Evolutionary conservation across 2,888 invertebrate genomes (phyloP), one percentile per base, ranked within the genome.

Genomic region (Cryptocheilus praepositus): DNA sequence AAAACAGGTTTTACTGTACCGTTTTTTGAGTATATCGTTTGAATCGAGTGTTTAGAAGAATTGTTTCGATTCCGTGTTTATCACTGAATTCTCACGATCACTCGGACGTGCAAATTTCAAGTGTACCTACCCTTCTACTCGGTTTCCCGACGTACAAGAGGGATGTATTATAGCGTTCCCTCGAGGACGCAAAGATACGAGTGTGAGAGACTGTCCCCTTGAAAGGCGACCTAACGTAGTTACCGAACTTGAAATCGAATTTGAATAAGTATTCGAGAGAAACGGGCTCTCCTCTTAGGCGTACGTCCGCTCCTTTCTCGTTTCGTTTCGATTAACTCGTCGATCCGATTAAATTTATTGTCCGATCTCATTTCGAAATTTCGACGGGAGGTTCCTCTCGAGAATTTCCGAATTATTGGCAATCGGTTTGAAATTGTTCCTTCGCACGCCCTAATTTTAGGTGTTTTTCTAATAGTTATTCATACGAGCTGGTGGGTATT

Each of bases 191-290:
- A 36, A 54, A 52, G 55, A 36, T 36, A 36, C 36, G 36, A 36
- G 36, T 36, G 16, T 8, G 36, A 18, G 56, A 56, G 18, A 18
- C 36, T 18, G 28, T 19, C 55, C 54, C 64, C 58, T 63, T 49
- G 46, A 60, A 59, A 67, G 44, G 61, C 16, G 36, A 3, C 52
- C 36, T 56, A 19, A 19, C 28, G 53, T 62, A 63, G 63, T 63
- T 64, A 59, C 71, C 64, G 64, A 55, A 53, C 58, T 52, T 60
- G 52, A 63, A 51, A 73, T 69, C 64, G 68, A 78, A 73, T 70
- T 67, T 71, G 67, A 73, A 71, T 68, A 66, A 70, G 61, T 63
- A 54, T 70, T 74, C 36, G 65, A 70, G 44, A 4, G 21, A 13
- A 7, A 36, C 2, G 53, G 22, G 2, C 25, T 25, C 25, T 25